Conservation (phyloP, 1,140 invertebrate genomes). For the Ips typographus region DNA sequence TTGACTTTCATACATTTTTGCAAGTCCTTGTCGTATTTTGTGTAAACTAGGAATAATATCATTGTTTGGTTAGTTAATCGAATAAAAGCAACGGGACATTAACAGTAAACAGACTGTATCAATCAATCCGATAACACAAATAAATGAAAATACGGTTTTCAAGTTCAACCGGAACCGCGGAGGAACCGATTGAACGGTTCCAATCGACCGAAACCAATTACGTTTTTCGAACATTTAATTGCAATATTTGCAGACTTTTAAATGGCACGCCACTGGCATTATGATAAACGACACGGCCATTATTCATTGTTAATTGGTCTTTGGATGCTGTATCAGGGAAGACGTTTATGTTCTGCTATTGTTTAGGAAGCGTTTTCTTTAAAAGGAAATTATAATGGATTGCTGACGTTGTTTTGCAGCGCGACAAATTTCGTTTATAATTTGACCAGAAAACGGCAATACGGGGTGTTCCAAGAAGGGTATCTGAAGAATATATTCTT, state of each 20-base stretch:
- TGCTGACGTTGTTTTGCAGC: no score
- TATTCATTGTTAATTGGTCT: constrained; percentile 33
- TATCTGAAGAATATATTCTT: no score
- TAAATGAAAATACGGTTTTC: background rate
- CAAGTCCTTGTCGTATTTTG: no score
- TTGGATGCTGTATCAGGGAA: constrained; percentile 27
- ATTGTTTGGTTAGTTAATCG: no score
- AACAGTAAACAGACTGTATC: no score
- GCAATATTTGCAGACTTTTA: background rate
- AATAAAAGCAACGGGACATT: no score
- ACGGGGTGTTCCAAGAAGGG: no score
- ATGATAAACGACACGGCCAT: constrained; percentile 30
- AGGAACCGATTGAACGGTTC: background rate
- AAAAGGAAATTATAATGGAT: background rate
- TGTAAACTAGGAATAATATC: no score
- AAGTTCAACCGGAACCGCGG: background rate
- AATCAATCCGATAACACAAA: background rate
- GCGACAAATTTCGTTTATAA: no score
- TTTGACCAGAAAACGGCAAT: no score
- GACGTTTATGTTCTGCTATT: constrained; percentile 34
- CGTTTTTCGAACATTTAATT: background rate
- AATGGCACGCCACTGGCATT: background rate
- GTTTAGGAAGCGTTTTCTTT: constrained; percentile 24
- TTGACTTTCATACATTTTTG: no score
- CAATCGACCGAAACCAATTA: background rate